Evolutionary conservation across 2,113 vertebrate species (phyloP), one percentile per base, ranked within the genome.

Genomic region (Gymnorhina tibicen): DNA sequence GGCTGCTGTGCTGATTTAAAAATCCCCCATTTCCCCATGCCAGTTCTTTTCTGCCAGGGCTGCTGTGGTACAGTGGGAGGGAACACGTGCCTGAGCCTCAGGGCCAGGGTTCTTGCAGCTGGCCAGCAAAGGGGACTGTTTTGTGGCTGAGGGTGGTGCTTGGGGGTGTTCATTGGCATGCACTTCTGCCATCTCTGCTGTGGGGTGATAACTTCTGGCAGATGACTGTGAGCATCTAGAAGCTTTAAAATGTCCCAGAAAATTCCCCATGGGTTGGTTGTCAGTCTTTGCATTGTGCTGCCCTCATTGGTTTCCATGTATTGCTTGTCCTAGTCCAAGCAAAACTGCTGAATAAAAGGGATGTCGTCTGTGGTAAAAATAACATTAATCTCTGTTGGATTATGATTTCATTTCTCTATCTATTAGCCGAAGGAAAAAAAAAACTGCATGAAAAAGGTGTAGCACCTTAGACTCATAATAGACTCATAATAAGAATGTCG

Each of bases 71-170:
- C 32, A 24, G 47, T 6, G 6, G 58, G 28, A 90, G 28, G 21
- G 46, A 94, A 18, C n/a, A 9, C 0, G 0, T 64, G 14, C 10
- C 66, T 0, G 0, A 44, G 67, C 75, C 26, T 62, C 3, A 0
- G 82, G 32, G 50, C n/a, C 12, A 16, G 10, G 3, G 11, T 23
- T 85, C n/a, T 59, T 60, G 28, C 22, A 21, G 22, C 0, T 3
- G 21, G 10, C 50, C 92, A 86, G 55, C 33, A 63, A 74, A 91
- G 8, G 15, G 46, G 44, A 75, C 74, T 91, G 39, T 0, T 0
- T 33, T 47, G 19, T 37, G n/a, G 20, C 79, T 88, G 28, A 78
- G 53, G 37, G 30, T 4, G 1, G 16, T 53, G 50, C 76, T 28
- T 20, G 8, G 28, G 24, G n/a, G 6, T 3, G 1, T 76, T 75